Conservation (phyloP, 2,797 vertebrate genomes). For the Rallus crepitans region DNA sequence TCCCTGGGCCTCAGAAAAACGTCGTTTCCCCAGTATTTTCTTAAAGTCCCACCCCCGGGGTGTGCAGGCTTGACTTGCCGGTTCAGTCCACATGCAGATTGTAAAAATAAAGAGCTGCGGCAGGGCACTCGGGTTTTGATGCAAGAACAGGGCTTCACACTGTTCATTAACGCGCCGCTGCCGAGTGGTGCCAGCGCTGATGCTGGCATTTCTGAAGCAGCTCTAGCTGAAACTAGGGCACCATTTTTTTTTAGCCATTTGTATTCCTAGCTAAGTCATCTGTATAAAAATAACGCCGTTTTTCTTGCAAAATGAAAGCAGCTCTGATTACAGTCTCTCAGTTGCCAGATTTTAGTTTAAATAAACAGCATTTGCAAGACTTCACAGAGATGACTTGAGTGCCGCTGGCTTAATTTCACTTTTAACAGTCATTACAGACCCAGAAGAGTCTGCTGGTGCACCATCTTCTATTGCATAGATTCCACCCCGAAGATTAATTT, state of each 20-base stretch:
- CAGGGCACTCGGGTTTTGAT: neutral
- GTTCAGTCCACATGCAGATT: neutral
- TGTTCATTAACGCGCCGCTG: neutral
- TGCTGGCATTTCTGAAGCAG: conserved; percentile 1
- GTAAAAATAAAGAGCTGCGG: neutral
- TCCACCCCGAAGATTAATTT: neutral
- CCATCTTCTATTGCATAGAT: neutral
- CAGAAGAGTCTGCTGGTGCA: neutral
- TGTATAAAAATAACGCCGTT: neutral
- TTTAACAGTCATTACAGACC: neutral
- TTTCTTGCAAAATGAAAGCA: neutral
- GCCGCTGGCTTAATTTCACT: neutral
- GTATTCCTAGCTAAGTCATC: conserved; percentile 12
- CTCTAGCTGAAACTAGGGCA: conserved; percentile 10
- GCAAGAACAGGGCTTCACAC: neutral
- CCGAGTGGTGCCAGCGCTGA: neutral
- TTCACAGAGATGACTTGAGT: neutral
- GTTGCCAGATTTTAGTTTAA: neutral
- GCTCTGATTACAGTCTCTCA: neutral
- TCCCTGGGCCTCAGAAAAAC: neutral
- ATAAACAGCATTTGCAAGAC: neutral
- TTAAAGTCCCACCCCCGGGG: rapidly evolving
- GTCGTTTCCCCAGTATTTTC: rapidly evolving
- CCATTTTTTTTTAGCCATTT: neutral
- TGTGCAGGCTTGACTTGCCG: neutral